A percentile compares a stretch with the other conserved stretches of the same genome.
Conservation (phyloP, 2,113 vertebrate genomes). For the Chascanopsetta lugubris region DNA sequence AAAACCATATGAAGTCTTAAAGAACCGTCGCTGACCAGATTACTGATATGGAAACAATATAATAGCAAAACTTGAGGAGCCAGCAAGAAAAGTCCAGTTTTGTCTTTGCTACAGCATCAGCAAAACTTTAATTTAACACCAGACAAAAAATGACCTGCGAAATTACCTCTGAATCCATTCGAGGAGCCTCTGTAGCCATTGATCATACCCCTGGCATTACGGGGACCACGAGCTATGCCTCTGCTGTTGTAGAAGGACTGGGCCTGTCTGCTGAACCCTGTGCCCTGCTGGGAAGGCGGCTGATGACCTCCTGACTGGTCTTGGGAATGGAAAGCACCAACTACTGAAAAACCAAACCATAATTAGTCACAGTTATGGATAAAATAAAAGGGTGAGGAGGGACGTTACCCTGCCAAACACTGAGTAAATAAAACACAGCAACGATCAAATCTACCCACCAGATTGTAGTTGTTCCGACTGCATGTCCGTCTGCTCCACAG, state of each 20-base stretch:
- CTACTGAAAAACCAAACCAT: slow-evolving; percentile 74
- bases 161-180: slow-evolving; percentile 93
- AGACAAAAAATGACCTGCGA: background rate
- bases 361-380: background rate
- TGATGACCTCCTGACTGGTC: slow-evolving; percentile 90
- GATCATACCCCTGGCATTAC: slow-evolving; percentile 91
- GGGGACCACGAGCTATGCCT: slow-evolving; percentile 90
- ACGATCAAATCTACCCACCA: slow-evolving; percentile 79
- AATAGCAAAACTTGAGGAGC: no score
- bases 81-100: no score
- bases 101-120: no score
- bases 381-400: no score
- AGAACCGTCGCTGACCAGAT: no score
- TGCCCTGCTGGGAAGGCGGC: slow-evolving; percentile 87
- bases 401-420: background rate
- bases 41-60: no score
- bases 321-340: slow-evolving; percentile 93
- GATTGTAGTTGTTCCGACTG: slow-evolving; percentile 94
- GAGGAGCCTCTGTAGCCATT: slow-evolving; percentile 95
- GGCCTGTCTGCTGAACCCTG: slow-evolving; percentile 87
- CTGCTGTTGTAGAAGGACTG: slow-evolving; percentile 97
- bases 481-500: slow-evolving; percentile 92
- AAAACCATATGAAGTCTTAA: no score
- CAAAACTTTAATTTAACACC: no score
- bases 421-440: background rate